These are phyloP conservation scores for Phodopus roborovskii DNA, from an alignment of 2,113 vertebrate genomes.

Conservation along the genomic window DNA sequence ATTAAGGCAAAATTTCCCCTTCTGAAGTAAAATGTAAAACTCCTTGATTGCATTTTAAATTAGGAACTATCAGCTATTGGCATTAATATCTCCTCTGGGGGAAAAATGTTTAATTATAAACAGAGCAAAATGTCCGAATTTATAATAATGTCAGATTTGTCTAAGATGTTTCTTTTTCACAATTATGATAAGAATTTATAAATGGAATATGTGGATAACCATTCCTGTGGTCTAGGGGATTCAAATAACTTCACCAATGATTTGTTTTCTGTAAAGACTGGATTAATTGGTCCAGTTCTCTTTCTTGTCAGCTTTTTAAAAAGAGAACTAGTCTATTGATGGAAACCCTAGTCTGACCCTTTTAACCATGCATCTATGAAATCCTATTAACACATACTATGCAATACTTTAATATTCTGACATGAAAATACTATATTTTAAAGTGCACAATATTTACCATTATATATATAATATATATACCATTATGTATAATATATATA, in stretches of 20 bases:
- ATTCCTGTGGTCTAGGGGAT: too few species aligned
- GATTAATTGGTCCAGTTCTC: neutral
- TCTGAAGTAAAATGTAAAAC: neutral
- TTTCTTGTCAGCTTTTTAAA: neutral
- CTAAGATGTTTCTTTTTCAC: neutral
- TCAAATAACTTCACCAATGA: neutral
- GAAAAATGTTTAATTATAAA: neutral
- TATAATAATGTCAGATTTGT: neutral
- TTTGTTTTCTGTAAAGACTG: neutral
- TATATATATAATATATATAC: neutral
- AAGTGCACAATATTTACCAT: neutral
- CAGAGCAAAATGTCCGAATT: neutral
- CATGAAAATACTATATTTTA: neutral
- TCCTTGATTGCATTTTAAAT: neutral
- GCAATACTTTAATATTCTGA: neutral
- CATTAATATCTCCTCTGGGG: constrained; percentile 38
- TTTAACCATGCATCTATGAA: neutral
- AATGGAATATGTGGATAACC: neutral
- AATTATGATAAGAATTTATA: neutral
- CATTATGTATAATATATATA: too few species aligned
- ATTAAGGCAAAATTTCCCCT: neutral
- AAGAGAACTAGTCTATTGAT: neutral
- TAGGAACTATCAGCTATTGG: neutral
- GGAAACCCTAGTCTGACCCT: neutral
- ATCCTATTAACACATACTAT: neutral